These are phyloP conservation scores for Peromyscus nudipes DNA, from an alignment of 2,797 vertebrate genomes.

Conservation along the genomic window DNA sequence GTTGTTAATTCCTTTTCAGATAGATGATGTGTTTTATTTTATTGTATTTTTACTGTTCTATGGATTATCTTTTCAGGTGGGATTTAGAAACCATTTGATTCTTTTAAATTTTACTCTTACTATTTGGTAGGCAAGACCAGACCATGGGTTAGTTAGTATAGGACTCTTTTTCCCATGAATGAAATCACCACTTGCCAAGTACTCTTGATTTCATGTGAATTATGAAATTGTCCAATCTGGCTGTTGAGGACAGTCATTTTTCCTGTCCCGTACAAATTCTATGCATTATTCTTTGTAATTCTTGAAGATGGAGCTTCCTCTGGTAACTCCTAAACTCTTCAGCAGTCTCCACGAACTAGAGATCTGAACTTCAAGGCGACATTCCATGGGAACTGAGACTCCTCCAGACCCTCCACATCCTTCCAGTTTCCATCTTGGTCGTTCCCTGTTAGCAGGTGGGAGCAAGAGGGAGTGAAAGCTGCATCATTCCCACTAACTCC, in stretches of 20 bases:
- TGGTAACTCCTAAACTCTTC: neutral
- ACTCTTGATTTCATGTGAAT: slow-evolving; percentile 19
- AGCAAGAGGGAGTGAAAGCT: slow-evolving; percentile 47
- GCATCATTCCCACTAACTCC: slow-evolving; percentile 59
- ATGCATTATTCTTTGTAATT: slow-evolving; percentile 7
- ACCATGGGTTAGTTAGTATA: neutral
- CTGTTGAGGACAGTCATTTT: neutral
- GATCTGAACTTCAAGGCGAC: neutral
- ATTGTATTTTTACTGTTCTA: neutral
- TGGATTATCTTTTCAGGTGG: neutral
- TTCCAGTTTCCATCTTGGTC: neutral
- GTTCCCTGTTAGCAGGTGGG: slow-evolving; percentile 50
- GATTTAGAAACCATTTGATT: neutral
- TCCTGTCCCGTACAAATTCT: neutral
- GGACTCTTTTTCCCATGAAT: neutral
- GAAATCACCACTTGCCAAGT: neutral
- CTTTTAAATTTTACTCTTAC: neutral
- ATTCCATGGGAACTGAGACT: neutral
- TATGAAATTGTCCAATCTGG: slow-evolving; percentile 6
- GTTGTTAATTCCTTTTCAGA: neutral
- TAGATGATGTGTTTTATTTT: neutral
- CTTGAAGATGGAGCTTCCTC: neutral
- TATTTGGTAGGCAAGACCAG: slow-evolving; percentile 25
- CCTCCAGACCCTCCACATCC: neutral
- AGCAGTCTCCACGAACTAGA: neutral